Conservation (phyloP, 2,888 invertebrate genomes). For the Agrotis clavis region DNA sequence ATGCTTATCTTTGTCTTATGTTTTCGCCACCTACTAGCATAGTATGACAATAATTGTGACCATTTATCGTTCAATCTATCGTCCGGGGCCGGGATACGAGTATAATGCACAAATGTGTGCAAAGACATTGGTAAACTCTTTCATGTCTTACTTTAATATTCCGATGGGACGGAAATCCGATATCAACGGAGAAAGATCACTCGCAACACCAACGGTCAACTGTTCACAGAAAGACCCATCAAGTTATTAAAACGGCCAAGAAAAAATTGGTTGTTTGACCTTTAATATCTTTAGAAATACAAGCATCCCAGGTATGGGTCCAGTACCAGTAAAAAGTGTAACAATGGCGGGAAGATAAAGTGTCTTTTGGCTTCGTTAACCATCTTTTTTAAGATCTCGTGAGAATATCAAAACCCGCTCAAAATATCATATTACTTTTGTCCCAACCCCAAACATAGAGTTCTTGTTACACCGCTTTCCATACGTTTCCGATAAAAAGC, state of each 20-base stretch:
- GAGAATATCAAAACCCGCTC: constrained; percentile 10
- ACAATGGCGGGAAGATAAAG: neutral
- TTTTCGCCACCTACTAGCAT: neutral
- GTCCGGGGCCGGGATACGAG: neutral
- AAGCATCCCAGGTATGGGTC: neutral
- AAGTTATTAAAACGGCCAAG: neutral
- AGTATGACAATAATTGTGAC: neutral
- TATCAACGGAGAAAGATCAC: neutral
- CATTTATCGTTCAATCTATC: neutral
- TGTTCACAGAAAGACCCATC: neutral
- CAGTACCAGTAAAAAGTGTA: neutral
- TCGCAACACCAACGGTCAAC: neutral
- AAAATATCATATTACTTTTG: constrained; percentile 38
- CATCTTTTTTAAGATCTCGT: neutral
- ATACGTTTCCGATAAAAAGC: constrained; percentile 13
- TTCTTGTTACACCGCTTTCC: neutral
- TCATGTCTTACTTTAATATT: neutral
- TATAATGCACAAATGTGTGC: neutral
- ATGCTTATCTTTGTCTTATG: too few species aligned
- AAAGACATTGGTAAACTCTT: neutral
- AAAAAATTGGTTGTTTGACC: neutral
- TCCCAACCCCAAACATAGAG: constrained; percentile 1
- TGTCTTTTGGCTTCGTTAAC: neutral
- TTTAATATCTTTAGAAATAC: neutral
- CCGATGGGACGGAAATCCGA: neutral